Evolutionary conservation across 2,113 vertebrate genomes (phyloP), one percentile per base, ranked within the genome.

Genomic region (Caranx melampygus): DNA sequence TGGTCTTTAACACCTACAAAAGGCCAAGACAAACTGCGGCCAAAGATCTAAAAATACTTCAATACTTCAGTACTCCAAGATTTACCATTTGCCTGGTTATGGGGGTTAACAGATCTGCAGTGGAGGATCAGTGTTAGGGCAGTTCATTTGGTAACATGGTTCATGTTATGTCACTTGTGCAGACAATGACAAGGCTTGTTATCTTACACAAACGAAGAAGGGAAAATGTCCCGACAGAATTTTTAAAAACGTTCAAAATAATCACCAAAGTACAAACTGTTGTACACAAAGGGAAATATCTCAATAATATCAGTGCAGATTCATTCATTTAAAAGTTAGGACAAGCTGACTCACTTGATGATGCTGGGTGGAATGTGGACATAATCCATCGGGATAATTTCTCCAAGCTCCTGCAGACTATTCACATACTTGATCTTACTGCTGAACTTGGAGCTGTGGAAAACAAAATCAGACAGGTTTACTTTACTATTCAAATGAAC

Each of bases 381-480:
- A 10, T 96, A 97, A 58, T 97, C 97, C 96, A 97, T 96, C 33
- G 97, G 97, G 86, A 98, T 97, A 84, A 97, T 93, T 68, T 95
- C 95, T 77, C 85, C 93, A 80, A 98, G 97, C 75, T 98, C 97
- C 1, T 94, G 92, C 86, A 98, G 87, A 0, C 94, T 97, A 80
- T 88, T 94, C 65, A 98, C 96, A 0, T 98, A 98, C 72, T 96
- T 96, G 92, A 98, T 97, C 84, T 98, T 98, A 92, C 96, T 98
- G 94, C 96, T 97, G 94, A 98, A 98, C 85, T 98, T 98, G 10
- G 97, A 97, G 82, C 97, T 98, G 91, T 35, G 66, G 34, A 75
- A 85, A 75, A 75, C 4, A 79, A 78, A 80, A 68, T 26, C 3
- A 83, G 3, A 59, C 71, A 44, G n/a, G 7, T 52, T 18, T 31